phyloP scores from a whole-genome alignment of 2,797 vertebrate species.

The Chromobotia macracanthus region DNA sequence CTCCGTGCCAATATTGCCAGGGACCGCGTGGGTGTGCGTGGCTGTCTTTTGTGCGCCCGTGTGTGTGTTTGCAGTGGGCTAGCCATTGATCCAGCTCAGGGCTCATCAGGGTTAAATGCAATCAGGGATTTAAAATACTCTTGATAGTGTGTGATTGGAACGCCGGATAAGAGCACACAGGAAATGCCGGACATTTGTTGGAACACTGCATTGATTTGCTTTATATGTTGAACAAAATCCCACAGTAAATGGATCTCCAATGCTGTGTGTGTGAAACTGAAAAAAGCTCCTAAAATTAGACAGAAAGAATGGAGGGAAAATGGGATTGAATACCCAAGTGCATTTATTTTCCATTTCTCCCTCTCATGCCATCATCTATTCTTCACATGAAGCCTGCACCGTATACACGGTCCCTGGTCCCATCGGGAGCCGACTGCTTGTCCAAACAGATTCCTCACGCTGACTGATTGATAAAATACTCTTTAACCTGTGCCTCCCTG shows the following conservation, averaged over 20 bases:
- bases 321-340: slow-evolving; percentile 62
- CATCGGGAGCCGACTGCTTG: slow-evolving; percentile 61
- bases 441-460: slow-evolving; percentile 64
- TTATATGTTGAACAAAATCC: slow-evolving; percentile 71
- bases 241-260: slow-evolving; percentile 46
- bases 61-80: slow-evolving; percentile 59
- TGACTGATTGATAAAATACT: slow-evolving; percentile 79
- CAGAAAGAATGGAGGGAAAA: slow-evolving; percentile 28
- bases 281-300: slow-evolving; percentile 36
- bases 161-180: slow-evolving; percentile 77
- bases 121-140: slow-evolving; percentile 76
- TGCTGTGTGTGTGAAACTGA: slow-evolving; percentile 30
- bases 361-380: slow-evolving; percentile 52
- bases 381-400: slow-evolving; percentile 20
- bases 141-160: slow-evolving; percentile 80
- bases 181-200: slow-evolving; percentile 73
- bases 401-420: slow-evolving; percentile 12
- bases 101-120: slow-evolving; percentile 81
- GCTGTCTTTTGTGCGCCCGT: slow-evolving; percentile 53
- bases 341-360: slow-evolving; percentile 66
- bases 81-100: slow-evolving; percentile 71
- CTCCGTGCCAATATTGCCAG: slow-evolving; percentile 76
- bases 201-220: slow-evolving; percentile 76
- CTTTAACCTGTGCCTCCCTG: slow-evolving; percentile 67
- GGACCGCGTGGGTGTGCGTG: slow-evolving; percentile 55